A percentile compares a stretch with the other conserved stretches of the same genome.
These are phyloP conservation scores for Bradypodion pumilum DNA, from an alignment of 2,797 vertebrate genomes.

Conservation along the genomic window DNA sequence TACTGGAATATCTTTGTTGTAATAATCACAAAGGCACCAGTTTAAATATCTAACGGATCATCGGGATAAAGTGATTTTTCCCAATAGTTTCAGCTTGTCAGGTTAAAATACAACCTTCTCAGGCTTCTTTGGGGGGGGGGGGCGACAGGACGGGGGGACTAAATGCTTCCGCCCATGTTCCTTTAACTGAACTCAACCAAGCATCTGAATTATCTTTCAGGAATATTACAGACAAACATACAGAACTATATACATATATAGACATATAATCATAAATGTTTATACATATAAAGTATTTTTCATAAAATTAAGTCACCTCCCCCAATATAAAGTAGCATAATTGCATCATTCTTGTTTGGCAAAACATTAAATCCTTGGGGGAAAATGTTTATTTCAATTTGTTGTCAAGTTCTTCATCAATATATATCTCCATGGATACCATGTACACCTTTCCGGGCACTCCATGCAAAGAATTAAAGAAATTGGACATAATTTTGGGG, in stretches of 20 bases:
- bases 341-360: slow-evolving; percentile 53
- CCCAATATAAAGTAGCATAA: slow-evolving; percentile 12
- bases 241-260: slow-evolving; percentile 10
- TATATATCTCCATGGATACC: slow-evolving; percentile 84
- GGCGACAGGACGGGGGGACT: no score
- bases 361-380: slow-evolving; percentile 48
- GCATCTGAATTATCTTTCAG: slow-evolving; percentile 26
- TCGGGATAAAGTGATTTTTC: slow-evolving; percentile 20
- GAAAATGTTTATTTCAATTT: slow-evolving; percentile 50
- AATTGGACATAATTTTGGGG: slow-evolving; percentile 97
- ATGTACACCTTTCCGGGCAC: slow-evolving; percentile 78
- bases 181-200: slow-evolving; percentile 36
- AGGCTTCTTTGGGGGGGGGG: no score
- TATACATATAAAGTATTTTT: slow-evolving; percentile 21
- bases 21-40: background rate
- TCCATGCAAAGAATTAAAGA: slow-evolving; percentile 76
- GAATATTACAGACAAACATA: slow-evolving; percentile 32
- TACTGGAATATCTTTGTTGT: background rate
- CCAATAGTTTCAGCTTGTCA: background rate
- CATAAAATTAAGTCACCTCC: slow-evolving; percentile 14
- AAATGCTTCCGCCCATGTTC: slow-evolving; percentile 2
- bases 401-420: slow-evolving; percentile 56
- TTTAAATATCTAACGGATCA: background rate
- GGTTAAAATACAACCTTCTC: slow-evolving; percentile 16
- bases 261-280: slow-evolving; percentile 26